These are phyloP conservation scores for Tetramorium bicarinatum DNA, from an alignment of 2,888 invertebrate species.

Conservation along the genomic window DNA sequence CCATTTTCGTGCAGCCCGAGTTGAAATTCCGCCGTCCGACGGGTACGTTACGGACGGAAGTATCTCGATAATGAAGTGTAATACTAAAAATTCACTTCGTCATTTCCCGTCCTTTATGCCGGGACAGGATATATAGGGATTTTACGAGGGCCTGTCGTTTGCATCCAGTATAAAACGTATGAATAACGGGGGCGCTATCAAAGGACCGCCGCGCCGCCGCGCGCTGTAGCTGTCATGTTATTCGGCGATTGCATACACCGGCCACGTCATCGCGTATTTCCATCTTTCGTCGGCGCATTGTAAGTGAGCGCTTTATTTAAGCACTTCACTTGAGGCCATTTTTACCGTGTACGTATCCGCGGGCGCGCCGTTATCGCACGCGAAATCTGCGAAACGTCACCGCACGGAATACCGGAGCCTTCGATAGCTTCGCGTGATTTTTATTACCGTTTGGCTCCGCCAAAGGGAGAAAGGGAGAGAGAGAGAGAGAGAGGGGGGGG, in stretches of 20 bases:
- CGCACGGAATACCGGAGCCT: conserved; percentile 8
- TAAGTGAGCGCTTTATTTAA: conserved; percentile 30
- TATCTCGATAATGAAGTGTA: conserved; percentile 5
- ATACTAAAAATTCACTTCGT: conserved; percentile 1
- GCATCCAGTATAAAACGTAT: background rate
- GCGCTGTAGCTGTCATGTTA: conserved; percentile 10
- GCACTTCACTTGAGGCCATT: background rate
- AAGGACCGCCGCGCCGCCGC: background rate
- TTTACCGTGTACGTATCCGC: conserved; percentile 8
- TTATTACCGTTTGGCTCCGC: conserved; percentile 7
- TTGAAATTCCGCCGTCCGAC: background rate
- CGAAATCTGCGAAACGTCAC: conserved; percentile 21
- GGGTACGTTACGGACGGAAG: background rate
- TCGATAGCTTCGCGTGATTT: conserved; percentile 38
- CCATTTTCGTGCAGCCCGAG: background rate
- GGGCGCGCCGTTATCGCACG: conserved; percentile 24
- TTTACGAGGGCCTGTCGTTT: background rate
- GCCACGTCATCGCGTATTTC: conserved; percentile 4
- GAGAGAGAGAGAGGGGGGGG: background rate
- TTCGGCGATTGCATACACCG: background rate
- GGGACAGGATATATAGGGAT: background rate
- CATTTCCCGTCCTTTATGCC: background rate
- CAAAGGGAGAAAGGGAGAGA: no score
- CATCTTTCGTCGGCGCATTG: conserved; percentile 33
- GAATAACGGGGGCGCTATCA: background rate